Percentiles rank a stretch among this genome's conserved stretches.
Evolutionary conservation across 1,140 invertebrate genomes (phyloP).

Genomic region (Papilio helenus): DNA sequence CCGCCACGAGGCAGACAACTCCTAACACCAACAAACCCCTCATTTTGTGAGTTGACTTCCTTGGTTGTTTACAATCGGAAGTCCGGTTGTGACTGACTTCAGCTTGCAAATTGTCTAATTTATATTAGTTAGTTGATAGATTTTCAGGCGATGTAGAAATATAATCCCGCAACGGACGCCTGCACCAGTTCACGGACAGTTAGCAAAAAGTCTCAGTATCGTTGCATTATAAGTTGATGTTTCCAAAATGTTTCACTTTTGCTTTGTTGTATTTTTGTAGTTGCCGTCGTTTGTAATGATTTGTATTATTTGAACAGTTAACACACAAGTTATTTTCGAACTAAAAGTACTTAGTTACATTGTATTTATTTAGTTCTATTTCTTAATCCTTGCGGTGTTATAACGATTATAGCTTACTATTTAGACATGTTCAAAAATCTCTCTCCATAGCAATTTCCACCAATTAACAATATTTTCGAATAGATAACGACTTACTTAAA

Average conservation of each 20-base stretch:
- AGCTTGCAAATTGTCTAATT: constrained; percentile 7
- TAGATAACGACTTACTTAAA: not conserved
- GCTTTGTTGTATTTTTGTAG: constrained; percentile 1
- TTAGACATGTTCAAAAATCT: not conserved
- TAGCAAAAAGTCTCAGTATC: constrained; percentile 16
- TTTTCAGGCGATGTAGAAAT: constrained; percentile 27
- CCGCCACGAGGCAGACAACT: constrained; percentile 5
- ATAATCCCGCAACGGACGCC: constrained; percentile 19
- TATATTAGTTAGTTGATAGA: constrained; percentile 26
- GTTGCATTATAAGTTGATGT: constrained; percentile 14
- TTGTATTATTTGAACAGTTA: not conserved
- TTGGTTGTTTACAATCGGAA: constrained; percentile 13
- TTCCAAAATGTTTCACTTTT: constrained; percentile 28
- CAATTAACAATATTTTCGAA: not conserved
- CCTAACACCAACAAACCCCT: constrained; percentile 13
- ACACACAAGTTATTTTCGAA: not conserved
- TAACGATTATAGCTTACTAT: not conserved
- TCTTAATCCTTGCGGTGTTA: not conserved
- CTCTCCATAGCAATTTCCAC: not conserved
- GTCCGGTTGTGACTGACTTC: constrained; percentile 18
- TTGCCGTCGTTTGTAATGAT: not conserved
- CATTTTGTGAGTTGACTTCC: constrained; percentile 14
- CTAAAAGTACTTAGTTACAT: not conserved
- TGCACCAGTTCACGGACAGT: constrained; percentile 19
- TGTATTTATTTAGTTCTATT: not conserved